These are phyloP conservation scores for Chlorodrepanis virens DNA, from an alignment of 2,113 vertebrate species.

Conservation along the genomic window DNA sequence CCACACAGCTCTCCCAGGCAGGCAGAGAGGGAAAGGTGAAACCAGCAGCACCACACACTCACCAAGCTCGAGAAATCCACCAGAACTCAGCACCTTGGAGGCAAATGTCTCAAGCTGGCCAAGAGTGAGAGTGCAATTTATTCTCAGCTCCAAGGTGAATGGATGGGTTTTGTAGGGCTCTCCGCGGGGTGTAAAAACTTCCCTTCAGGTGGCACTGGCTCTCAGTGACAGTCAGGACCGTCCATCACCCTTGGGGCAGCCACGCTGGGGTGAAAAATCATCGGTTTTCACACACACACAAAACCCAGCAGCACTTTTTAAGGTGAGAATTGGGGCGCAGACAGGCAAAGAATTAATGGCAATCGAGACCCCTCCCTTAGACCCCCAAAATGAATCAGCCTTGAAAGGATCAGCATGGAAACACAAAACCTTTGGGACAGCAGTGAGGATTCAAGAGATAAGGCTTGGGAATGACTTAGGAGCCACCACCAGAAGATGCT, in stretches of 20 bases:
- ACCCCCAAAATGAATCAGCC: not conserved
- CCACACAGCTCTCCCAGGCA: not conserved
- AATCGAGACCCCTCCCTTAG: not conserved
- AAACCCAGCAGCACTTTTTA: not conserved
- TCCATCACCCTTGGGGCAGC: not conserved
- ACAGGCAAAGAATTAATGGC: not conserved
- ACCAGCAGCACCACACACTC: fast-evolving
- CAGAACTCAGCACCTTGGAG: not conserved
- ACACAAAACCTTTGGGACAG: not conserved
- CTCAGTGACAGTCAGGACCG: not conserved
- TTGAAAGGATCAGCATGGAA: not conserved
- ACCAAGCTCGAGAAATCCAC: not conserved
- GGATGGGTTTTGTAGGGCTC: not conserved
- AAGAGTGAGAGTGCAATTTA: not conserved
- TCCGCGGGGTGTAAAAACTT: not conserved
- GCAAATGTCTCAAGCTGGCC: not conserved
- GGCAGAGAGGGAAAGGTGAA: fast-evolving
- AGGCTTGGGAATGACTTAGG: not conserved
- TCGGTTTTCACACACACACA: not conserved
- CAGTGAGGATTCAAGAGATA: not conserved
- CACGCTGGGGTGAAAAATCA: not conserved
- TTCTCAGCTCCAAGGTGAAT: not conserved
- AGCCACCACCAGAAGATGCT: not conserved
- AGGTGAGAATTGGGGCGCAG: not conserved
- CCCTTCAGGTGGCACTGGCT: not conserved